Conservation (phyloP, 1,140 invertebrate species). For the Trialeurodes vaporariorum region DNA sequence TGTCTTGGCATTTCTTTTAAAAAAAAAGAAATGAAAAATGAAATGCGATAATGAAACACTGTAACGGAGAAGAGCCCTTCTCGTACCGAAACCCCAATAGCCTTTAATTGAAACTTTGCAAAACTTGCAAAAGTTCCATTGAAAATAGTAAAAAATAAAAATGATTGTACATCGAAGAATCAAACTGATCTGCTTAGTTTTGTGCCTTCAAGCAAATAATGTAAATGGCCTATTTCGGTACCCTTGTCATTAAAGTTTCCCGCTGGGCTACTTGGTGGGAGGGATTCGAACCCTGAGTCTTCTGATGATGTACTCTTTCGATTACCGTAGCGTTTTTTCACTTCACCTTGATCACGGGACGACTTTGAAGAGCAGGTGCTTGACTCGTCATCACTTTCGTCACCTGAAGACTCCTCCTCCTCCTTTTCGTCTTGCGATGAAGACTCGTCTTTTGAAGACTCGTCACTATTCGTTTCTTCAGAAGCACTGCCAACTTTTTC, state of each 20-base stretch:
- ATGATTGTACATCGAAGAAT: no score
- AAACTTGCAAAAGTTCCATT: no score
- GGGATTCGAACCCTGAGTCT: constrained; percentile 22
- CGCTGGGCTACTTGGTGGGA: constrained; percentile 13
- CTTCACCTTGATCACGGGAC: constrained; percentile 11
- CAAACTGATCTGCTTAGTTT: background rate
- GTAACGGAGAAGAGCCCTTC: no score
- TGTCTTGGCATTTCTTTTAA: no score
- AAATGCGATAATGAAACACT: no score
- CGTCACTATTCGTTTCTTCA: background rate
- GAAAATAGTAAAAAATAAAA: no score
- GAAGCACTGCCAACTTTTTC: background rate
- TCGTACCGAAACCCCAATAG: no score
- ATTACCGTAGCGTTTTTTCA: background rate
- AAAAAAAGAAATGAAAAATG: no score
- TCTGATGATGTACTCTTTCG: constrained; percentile 13
- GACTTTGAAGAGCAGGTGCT: constrained; percentile 9
- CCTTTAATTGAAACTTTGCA: no score
- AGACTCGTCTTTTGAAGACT: background rate
- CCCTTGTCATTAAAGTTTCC: background rate
- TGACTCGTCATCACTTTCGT: constrained; percentile 12
- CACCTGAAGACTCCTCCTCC: constrained; percentile 12
- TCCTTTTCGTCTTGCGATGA: constrained; percentile 18
- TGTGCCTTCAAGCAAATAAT: background rate
- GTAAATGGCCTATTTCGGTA: background rate